A percentile compares a stretch with the other conserved stretches of the same genome.
These are phyloP conservation scores for Drosophila funebris DNA, from an alignment of 1,140 invertebrate species.

Conservation along the genomic window DNA sequence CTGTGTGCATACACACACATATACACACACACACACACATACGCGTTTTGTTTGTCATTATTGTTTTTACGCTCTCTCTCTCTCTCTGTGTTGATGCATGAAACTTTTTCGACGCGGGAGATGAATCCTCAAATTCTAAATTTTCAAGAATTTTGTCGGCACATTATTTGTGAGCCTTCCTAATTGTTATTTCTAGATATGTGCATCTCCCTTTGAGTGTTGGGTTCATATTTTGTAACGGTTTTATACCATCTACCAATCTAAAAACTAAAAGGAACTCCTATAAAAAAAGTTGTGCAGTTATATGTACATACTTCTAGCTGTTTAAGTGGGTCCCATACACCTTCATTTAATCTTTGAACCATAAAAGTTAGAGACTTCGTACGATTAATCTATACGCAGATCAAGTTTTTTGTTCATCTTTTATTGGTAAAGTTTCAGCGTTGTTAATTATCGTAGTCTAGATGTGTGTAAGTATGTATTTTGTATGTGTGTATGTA, in stretches of 20 bases:
- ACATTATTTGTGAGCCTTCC: conserved; percentile 56
- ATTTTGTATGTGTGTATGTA: no score
- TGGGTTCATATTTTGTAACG: conserved; percentile 56
- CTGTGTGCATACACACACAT: conserved; percentile 36
- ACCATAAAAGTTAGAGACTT: no score
- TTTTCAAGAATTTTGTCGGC: conserved; percentile 73
- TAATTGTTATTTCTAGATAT: conserved; percentile 65
- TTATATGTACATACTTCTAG: no score
- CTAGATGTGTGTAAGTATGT: no score
- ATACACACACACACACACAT: conserved; percentile 13
- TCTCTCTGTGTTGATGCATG: conserved; percentile 61
- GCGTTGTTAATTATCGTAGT: no score
- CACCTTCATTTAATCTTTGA: no score
- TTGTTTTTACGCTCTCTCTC: conserved; percentile 62
- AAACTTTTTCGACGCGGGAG: conserved; percentile 65
- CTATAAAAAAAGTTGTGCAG: no score
- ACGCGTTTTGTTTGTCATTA: conserved; percentile 69
- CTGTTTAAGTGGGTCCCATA: no score
- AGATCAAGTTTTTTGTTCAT: no score
- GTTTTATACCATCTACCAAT: conserved; percentile 1
- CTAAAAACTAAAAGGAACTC: no score
- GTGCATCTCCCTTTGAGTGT: conserved; percentile 10
- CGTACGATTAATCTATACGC: no score
- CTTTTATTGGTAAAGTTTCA: no score
- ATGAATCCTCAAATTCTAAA: conserved; percentile 37